Evolutionary conservation across 1,140 invertebrate species (phyloP).

Genomic region (Drosophila grimshawi): DNA sequence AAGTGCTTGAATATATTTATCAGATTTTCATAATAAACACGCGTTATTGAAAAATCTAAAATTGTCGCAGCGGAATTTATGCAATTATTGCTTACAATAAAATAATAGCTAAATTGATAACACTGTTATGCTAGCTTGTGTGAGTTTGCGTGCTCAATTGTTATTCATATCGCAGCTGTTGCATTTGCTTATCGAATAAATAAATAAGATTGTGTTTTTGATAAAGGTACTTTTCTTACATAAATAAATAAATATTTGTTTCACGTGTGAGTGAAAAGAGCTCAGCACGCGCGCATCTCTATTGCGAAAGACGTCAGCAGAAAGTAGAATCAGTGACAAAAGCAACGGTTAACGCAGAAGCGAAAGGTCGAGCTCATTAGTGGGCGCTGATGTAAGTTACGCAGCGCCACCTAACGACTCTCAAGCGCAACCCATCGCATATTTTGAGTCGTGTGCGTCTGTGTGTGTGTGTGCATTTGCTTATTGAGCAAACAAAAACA

Average conservation of each 20-base stretch:
- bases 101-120: not conserved
- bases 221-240: not conserved
- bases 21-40: too few species aligned
- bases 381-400: constrained; percentile 37
- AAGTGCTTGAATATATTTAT: too few species aligned
- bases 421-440: constrained; percentile 37
- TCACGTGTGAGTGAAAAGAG: constrained; percentile 5
- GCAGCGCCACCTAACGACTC: constrained; percentile 34
- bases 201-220: not conserved
- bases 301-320: not conserved
- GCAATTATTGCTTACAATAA: not conserved
- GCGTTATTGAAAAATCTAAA: too few species aligned
- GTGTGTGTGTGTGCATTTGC: constrained; percentile 30
- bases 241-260: constrained; percentile 1
- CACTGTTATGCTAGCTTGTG: not conserved
- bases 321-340: constrained; percentile 12
- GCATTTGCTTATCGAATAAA: not conserved
- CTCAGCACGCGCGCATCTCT: constrained; percentile 18
- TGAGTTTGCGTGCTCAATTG: not conserved
- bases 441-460: not conserved
- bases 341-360: constrained; percentile 7
- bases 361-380: constrained; percentile 52
- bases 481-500: constrained; percentile 45
- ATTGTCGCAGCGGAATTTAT: too few species aligned
- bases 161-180: not conserved